Conservation (phyloP, 2,888 invertebrate species). For the Drosophila kanekoi region DNA sequence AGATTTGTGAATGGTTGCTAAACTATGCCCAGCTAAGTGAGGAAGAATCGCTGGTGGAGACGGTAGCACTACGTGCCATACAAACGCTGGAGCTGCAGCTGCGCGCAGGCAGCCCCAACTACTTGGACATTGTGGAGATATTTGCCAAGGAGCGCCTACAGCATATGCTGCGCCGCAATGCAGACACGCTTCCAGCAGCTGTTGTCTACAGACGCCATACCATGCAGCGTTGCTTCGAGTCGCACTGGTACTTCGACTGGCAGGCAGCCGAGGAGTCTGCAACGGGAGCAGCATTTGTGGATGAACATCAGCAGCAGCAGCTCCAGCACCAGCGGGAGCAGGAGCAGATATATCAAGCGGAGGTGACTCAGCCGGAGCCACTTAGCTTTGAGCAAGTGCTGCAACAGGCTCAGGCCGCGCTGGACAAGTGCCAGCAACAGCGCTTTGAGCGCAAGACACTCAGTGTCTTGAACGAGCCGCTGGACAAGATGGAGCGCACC, state of each 20-base stretch:
- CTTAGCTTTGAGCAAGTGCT: conserved; percentile 39
- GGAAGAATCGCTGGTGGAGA: conserved; percentile 60
- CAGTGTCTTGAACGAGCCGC: conserved; percentile 23
- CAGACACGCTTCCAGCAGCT: conserved; percentile 48
- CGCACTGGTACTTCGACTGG: conserved; percentile 57
- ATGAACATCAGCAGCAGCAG: not conserved
- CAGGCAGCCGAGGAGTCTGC: conserved; percentile 21
- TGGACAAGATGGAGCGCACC: conserved; percentile 15
- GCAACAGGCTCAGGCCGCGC: conserved; percentile 29
- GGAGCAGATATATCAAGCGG: conserved; percentile 2
- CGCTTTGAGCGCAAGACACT: conserved; percentile 28
- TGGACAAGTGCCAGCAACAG: conserved; percentile 29
- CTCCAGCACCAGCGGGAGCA: conserved; percentile 1
- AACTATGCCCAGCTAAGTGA: conserved; percentile 64
- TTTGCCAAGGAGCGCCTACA: conserved; percentile 69
- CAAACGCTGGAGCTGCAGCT: conserved; percentile 58
- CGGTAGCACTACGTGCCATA: conserved; percentile 74
- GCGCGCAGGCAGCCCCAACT: conserved; percentile 58
- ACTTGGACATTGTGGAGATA: conserved; percentile 75
- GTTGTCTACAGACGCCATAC: conserved; percentile 71
- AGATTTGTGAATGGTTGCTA: conserved; percentile 69
- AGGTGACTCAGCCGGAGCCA: not conserved
- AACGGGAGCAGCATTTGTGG: not conserved
- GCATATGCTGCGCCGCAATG: conserved; percentile 28
- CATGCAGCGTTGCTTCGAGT: conserved; percentile 29